These are phyloP conservation scores for Hapalemur alaotrensis DNA, from an alignment of 2,797 vertebrate species.

Conservation along the genomic window DNA sequence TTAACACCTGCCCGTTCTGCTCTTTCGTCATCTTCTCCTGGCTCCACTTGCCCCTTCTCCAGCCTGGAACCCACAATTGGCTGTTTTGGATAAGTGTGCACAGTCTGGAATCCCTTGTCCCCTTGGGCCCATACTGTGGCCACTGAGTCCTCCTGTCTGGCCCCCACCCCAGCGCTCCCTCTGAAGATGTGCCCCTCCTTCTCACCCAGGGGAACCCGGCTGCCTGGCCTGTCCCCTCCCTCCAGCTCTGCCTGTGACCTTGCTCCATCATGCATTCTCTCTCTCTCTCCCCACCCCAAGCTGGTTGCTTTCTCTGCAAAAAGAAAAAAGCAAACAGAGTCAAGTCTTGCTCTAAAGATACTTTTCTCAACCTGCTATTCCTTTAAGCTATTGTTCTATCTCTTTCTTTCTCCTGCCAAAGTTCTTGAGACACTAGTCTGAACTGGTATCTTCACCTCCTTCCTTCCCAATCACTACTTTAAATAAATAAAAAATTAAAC, in stretches of 20 bases:
- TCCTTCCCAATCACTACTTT: background rate
- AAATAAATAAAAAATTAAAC: background rate
- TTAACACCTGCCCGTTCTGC: background rate
- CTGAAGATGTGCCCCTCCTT: background rate
- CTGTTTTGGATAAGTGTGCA: fast-evolving
- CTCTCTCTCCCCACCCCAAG: background rate
- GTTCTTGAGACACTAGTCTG: background rate
- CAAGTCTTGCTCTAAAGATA: background rate
- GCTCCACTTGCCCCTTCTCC: background rate
- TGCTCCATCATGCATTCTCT: background rate
- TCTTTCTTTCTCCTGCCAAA: background rate
- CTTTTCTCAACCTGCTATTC: background rate
- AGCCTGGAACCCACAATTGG: background rate
- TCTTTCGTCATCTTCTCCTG: background rate
- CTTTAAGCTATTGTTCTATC: background rate
- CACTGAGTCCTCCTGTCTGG: too few species aligned
- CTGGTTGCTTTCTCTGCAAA: background rate
- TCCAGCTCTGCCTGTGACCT: background rate
- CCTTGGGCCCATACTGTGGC: background rate
- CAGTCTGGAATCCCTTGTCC: background rate
- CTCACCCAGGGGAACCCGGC: background rate
- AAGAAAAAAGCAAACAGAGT: background rate
- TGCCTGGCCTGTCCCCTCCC: background rate
- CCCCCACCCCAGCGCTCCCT: fast-evolving
- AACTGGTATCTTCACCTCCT: background rate